These are phyloP conservation scores for Lasaia peninsularis DNA, from an alignment of 1,140 invertebrate species.

Conservation along the genomic window DNA sequence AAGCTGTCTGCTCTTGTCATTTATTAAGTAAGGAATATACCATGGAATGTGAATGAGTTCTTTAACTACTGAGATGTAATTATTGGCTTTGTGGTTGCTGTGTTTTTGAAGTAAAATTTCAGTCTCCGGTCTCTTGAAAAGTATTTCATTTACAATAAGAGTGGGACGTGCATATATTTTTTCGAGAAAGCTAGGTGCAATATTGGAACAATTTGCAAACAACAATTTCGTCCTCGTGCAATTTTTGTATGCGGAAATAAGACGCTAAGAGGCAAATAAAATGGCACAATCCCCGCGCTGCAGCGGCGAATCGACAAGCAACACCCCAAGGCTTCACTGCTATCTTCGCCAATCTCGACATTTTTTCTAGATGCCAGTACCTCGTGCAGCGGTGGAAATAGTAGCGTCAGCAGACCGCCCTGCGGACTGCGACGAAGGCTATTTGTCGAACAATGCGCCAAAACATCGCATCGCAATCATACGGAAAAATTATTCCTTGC, in stretches of 20 bases:
- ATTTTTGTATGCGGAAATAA: conserved; percentile 65
- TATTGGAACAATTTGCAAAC: conserved; percentile 45
- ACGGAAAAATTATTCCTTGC: conserved; percentile 67
- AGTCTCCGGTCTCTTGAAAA: conserved; percentile 6
- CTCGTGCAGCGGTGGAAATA: conserved; percentile 47
- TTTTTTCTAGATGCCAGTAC: conserved; percentile 61
- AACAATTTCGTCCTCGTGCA: conserved; percentile 63
- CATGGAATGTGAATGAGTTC: conserved; percentile 71
- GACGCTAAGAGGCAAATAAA: conserved; percentile 68
- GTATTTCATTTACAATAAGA: conserved; percentile 25
- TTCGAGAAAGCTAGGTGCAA: conserved; percentile 13
- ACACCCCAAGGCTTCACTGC: conserved; percentile 57
- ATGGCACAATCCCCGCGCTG: conserved; percentile 70
- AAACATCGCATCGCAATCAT: conserved; percentile 71
- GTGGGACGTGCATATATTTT: conserved; percentile 20
- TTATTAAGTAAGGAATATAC: conserved; percentile 74
- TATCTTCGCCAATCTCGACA: conserved; percentile 64
- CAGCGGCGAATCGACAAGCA: conserved; percentile 59
- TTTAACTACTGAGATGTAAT: conserved; percentile 64
- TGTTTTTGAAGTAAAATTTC: conserved; percentile 14
- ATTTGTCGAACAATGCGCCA: conserved; percentile 73
- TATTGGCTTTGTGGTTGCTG: conserved; percentile 37
- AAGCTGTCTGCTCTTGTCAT: conserved; percentile 70
- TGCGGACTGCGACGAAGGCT: conserved; percentile 62
- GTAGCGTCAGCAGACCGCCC: conserved; percentile 61